Percentiles rank a stretch among this genome's conserved stretches.
Evolutionary conservation across 2,113 vertebrate species (phyloP).

Genomic region (Stomatorhinus ivindoensis): DNA sequence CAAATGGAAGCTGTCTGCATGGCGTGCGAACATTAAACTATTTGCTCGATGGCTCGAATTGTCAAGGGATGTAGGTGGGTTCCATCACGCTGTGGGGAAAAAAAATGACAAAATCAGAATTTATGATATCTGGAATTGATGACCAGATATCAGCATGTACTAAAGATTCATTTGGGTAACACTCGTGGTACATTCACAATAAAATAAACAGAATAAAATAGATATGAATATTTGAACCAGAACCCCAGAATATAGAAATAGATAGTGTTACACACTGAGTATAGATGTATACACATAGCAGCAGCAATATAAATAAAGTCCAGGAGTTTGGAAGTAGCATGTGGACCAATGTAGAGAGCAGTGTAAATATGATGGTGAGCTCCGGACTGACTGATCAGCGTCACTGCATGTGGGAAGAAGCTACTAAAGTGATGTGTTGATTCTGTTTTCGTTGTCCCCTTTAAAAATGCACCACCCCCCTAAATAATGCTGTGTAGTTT

Average conservation of each 20-base stretch:
- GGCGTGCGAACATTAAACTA: background rate
- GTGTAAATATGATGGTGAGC: background rate
- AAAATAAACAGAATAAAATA: background rate
- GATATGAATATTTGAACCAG: background rate
- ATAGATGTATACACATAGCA: background rate
- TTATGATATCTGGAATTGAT: background rate
- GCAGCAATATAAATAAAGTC: background rate
- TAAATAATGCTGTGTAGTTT: background rate
- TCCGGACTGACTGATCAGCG: too few relatives aligned
- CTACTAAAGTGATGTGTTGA: background rate
- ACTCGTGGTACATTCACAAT: background rate
- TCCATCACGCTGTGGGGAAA: too few relatives aligned
- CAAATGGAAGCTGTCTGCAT: background rate
- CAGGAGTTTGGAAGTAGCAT: background rate
- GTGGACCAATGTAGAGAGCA: background rate
- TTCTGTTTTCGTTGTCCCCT: background rate
- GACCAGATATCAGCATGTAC: background rate
- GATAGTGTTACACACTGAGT: background rate
- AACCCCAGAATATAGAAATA: background rate
- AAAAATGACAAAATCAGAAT: background rate
- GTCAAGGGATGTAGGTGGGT: background rate
- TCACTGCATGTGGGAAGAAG: background rate
- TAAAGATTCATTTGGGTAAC: background rate
- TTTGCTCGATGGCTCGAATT: background rate
- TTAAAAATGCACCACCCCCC: too few relatives aligned